Evolutionary conservation across 64 coral and sea anemone species (phyloP), one percentile per base, ranked within the genome.

Genomic region (Stichodactyla helianthus): DNA sequence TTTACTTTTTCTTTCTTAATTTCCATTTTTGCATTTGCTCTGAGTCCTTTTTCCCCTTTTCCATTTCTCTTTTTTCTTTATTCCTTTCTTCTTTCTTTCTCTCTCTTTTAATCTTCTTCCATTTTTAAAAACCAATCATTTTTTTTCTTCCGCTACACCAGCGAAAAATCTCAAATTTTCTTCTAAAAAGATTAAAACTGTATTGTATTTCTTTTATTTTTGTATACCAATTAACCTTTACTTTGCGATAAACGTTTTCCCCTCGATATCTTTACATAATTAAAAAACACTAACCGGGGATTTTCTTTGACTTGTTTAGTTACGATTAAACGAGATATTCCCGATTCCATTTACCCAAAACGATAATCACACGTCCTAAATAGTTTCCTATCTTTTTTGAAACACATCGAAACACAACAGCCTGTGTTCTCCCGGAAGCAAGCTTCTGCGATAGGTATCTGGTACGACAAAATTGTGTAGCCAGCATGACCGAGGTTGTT

Each of bases 241-340:
- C 68, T 26, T 27, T 9, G 17, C 23, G 68, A 27, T 74, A 9
- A 23, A 74, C 68, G 23, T 28, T 71, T 74, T 35, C 27, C 27
- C 68, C 68, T 27, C 68, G 10, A 31, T 15, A 58, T 74, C 68
- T 31, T 31, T 74, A 26, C 23, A 23, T 74, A 74, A 74, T 74
- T 74, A 74, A 74, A 68, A 13, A 74, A 31, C 25, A 35, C 68
- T 10, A 74, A 74, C 68, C 68, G 25, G 25, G 19, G 23, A 31
- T 74, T 6, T 74, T 74, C n/a, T 31, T 31, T 27, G 68, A 74
- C 68, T 74, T 74, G 68, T 74, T 74, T 74, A 74, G 35, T 74
- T 74, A 74, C 62, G 7, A 74, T 74, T 74, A 74, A 23, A 74
- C 68, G 23, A 13, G 12, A n/a, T 74, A 27, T 74, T 74, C 68